Conservation (phyloP, 2,113 vertebrate genomes). For the Pseudonaja textilis region DNA sequence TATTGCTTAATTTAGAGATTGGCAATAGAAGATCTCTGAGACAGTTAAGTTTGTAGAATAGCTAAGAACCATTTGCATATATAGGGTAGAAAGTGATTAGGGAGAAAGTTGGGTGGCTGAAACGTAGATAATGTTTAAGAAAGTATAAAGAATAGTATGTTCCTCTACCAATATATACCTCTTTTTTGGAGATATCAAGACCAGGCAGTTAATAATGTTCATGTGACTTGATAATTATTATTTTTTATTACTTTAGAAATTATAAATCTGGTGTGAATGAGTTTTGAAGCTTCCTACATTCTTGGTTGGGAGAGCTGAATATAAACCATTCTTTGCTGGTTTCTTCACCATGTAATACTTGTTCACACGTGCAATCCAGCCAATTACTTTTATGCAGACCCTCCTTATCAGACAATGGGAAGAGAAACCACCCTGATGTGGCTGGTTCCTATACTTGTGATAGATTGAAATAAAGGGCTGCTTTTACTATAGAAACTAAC, state of each 20-base stretch:
- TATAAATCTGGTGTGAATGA: background rate
- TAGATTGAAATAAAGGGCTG: background rate
- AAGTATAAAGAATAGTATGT: background rate
- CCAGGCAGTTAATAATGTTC: background rate
- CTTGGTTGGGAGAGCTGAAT: background rate
- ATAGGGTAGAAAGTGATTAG: background rate
- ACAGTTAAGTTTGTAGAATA: background rate
- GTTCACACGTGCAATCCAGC: background rate
- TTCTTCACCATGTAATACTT: background rate
- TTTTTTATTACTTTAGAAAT: background rate
- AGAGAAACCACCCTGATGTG: background rate
- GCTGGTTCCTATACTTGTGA: background rate
- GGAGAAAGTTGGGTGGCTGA: background rate
- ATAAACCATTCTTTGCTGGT: background rate
- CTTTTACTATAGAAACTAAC: background rate
- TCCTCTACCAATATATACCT: background rate
- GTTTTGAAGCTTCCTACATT: background rate
- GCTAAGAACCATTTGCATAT: background rate
- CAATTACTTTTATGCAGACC: background rate
- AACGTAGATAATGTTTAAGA: background rate
- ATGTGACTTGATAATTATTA: background rate
- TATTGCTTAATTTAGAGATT: background rate
- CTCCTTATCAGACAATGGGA: background rate
- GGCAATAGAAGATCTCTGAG: background rate
- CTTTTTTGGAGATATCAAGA: background rate